Conservation (phyloP, 1,140 invertebrate genomes). For the Brachionus asplanchnoidis region DNA sequence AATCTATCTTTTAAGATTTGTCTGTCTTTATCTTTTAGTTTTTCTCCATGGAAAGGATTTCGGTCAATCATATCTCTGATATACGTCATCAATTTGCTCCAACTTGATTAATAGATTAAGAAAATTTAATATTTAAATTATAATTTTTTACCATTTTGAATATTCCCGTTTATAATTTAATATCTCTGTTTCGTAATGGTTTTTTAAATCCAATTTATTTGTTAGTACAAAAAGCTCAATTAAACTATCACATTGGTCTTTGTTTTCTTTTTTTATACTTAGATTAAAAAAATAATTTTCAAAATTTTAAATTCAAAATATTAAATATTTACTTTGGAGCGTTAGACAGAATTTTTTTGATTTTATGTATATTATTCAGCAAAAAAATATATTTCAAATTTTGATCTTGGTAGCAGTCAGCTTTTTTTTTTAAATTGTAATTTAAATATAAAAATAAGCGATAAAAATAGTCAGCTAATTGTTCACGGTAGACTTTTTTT, state of each 20-base stretch:
- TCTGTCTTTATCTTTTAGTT: constrained; percentile 33
- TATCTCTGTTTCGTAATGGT: constrained; percentile 24
- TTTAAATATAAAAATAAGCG: constrained; percentile 15
- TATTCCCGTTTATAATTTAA: constrained; percentile 34
- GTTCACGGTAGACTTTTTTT: background rate
- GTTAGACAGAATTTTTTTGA: background rate
- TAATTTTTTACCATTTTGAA: constrained; percentile 19
- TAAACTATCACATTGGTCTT: background rate
- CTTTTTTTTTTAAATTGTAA: constrained; percentile 37
- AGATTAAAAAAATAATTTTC: background rate
- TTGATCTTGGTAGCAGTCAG: constrained; percentile 21
- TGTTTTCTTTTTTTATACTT: background rate
- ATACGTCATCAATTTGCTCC: background rate
- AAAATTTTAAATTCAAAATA: no score
- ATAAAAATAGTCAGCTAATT: constrained; percentile 38
- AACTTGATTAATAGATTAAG: background rate
- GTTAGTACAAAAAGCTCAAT: background rate
- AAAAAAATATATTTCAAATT: constrained; percentile 15
- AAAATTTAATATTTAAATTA: background rate
- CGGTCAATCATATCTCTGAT: constrained; percentile 16
- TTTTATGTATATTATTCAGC: constrained; percentile 23
- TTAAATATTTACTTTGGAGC: background rate
- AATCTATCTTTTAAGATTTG: constrained; percentile 34
- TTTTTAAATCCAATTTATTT: constrained; percentile 1
- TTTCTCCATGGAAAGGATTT: constrained; percentile 9